Evolutionary conservation across 2,888 invertebrate species (phyloP).

Genomic region (Ophonus ardosiacus): DNA sequence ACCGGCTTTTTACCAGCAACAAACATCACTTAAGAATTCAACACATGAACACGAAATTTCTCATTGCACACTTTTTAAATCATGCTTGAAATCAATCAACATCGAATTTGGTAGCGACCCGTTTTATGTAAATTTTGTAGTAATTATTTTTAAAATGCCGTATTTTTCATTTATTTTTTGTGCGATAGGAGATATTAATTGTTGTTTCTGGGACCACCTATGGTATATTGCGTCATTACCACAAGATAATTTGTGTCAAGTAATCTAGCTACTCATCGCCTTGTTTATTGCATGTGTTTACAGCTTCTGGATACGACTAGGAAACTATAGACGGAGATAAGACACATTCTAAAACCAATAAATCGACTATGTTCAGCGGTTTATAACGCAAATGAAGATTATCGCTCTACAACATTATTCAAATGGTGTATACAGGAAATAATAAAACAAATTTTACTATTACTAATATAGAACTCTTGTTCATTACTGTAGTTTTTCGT

Average conservation of each 20-base stretch:
- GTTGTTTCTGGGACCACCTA: constrained; percentile 54
- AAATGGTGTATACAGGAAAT: neutral
- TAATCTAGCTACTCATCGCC: constrained; percentile 48
- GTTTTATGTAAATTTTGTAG: constrained; percentile 38
- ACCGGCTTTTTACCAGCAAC: constrained; percentile 67
- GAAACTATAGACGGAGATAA: constrained; percentile 37
- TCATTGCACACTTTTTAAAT: constrained; percentile 47
- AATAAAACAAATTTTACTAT: too few relatives aligned
- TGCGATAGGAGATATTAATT: constrained; percentile 49
- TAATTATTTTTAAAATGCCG: constrained; percentile 30
- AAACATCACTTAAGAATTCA: constrained; percentile 54
- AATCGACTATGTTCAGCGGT: neutral
- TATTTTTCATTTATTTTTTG: constrained; percentile 27
- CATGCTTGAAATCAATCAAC: constrained; percentile 24
- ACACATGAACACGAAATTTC: constrained; percentile 50
- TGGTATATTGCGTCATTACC: constrained; percentile 46
- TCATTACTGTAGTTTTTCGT: too few relatives aligned
- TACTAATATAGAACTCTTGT: too few relatives aligned
- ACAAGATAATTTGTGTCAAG: constrained; percentile 44
- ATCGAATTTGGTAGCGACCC: constrained; percentile 28
- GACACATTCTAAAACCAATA: neutral
- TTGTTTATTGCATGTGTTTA: constrained; percentile 52
- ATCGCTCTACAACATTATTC: neutral
- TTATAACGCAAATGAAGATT: neutral
- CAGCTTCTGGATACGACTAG: constrained; percentile 18